Base-by-base conservation (phyloP, 2,113 vertebrate species). In the Cephalopholis sonnerati region DNA sequence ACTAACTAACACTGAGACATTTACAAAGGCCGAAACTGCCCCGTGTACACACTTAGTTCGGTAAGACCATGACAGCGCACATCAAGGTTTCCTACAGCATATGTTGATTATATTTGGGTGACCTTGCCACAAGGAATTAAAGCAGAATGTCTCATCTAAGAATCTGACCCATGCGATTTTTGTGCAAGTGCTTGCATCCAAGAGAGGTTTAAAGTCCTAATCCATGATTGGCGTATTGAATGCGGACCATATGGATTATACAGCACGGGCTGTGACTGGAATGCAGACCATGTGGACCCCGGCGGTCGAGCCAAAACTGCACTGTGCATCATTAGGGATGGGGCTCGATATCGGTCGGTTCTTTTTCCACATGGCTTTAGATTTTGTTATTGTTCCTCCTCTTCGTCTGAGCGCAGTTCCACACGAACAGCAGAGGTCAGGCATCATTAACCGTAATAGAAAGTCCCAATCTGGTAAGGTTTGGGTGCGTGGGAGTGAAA, bases 151-250 rank as follows among this genome's bases (percentile, higher is more conserved):
- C 59, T 62, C 32, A 59, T 80, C 69, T 62, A 44, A 72, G 29
- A 63, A 72, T 75, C 50, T 67, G 61, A 67, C 44, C 18, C 6
- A 51, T 51, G 22, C 3, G 4, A 63, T 67, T 66, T 84, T 74
- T 58, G 62, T 64, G 44, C 25, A 59, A 59, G 41, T 1, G 36
- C 27, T 36, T 20, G 24, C 25, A 27, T 46, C 65, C 72, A 58
- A 66, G 57, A 46, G 44, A 77, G 51, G 51, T 80, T 82, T 80
- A 36, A 75, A 72, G 44, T 77, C 69, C 55, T 77, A 58, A 86
- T 77, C 57, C 79, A 72, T 74, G 78, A 82, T 48, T 63, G 61
- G 12, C 50, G 4, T 79, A 88, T 15, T 80, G 68, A 87, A 75
- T 79, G 71, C 4, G 0, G 44, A 70, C 55, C 44, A 65, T 70